A percentile compares a stretch with the other conserved stretches of the same genome.
Evolutionary conservation across 2,888 invertebrate species (phyloP).

Genomic region (Chesias legatella): DNA sequence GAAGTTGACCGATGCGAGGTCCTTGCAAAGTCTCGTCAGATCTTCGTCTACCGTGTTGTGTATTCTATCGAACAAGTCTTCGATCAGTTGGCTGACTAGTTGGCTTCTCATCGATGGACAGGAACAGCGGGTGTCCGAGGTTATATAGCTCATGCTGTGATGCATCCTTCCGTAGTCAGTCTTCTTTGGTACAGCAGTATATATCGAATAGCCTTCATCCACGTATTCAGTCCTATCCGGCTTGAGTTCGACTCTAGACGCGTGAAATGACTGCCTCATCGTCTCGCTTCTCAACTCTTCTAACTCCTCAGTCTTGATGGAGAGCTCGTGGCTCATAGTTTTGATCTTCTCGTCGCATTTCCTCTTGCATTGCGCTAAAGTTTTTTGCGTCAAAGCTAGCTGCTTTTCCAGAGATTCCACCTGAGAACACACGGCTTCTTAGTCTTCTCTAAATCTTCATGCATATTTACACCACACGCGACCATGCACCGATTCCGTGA

Average conservation of each 20-base stretch:
- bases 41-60: constrained; percentile 68
- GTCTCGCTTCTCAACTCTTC: constrained; percentile 71
- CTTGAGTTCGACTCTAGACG: constrained; percentile 66
- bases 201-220: constrained; percentile 72
- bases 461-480: constrained; percentile 54
- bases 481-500: constrained; percentile 57
- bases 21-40: constrained; percentile 61
- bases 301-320: constrained; percentile 75
- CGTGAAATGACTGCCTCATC: constrained; percentile 66
- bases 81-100: constrained; percentile 70
- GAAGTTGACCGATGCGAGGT: constrained; percentile 52
- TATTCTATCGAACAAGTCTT: constrained; percentile 70
- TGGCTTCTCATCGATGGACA: constrained; percentile 72
- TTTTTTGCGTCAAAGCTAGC: constrained; percentile 76
- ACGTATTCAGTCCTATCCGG: constrained; percentile 72
- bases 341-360: constrained; percentile 79
- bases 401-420: constrained; percentile 81
- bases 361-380: constrained; percentile 76
- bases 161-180: constrained; percentile 71
- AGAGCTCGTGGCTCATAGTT: constrained; percentile 80
- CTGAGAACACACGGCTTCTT: constrained; percentile 76
- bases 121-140: constrained; percentile 64
- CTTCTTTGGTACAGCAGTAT: constrained; percentile 73
- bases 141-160: constrained; percentile 72
- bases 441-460: constrained; percentile 51